phyloP scores from a whole-genome alignment of 2,888 invertebrate genomes.

The Ennomos erosarius region DNA sequence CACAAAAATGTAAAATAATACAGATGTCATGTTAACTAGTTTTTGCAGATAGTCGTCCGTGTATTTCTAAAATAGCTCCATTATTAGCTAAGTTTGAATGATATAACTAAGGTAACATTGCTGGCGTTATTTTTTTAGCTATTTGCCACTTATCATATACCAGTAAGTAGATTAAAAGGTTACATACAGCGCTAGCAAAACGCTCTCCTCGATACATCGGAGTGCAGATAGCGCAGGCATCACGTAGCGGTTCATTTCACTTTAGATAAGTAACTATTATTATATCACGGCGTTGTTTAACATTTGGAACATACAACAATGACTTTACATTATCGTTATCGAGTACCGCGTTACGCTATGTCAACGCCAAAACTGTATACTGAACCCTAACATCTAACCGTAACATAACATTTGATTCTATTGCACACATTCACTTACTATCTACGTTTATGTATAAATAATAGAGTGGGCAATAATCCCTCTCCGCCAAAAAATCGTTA shows the following conservation, averaged over 20 bases:
- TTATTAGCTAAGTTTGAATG: not conserved
- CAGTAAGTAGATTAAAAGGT: constrained; percentile 52
- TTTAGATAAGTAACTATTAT: constrained; percentile 27
- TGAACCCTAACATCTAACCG: constrained; percentile 64
- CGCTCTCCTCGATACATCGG: constrained; percentile 36
- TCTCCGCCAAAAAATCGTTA: constrained; percentile 84
- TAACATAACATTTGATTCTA: constrained; percentile 73
- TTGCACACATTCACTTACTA: constrained; percentile 79
- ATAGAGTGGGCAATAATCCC: constrained; percentile 82
- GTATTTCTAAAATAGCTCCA: not conserved
- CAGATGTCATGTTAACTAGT: too few relatives aligned
- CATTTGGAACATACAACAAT: constrained; percentile 29
- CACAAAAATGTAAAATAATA: too few relatives aligned
- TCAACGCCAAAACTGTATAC: constrained; percentile 54
- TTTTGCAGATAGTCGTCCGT: not conserved
- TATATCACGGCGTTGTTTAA: constrained; percentile 26
- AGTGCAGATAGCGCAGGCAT: constrained; percentile 38
- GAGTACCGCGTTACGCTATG: constrained; percentile 49
- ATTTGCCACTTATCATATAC: constrained; percentile 23
- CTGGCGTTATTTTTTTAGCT: not conserved
- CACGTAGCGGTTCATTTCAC: constrained; percentile 37
- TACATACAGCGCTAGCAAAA: constrained; percentile 29
- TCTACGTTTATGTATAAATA: constrained; percentile 63
- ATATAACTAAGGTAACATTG: not conserved
- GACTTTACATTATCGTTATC: constrained; percentile 34